phyloP scores from a whole-genome alignment of 2,797 vertebrate genomes.

The Tadarida brasiliensis region DNA sequence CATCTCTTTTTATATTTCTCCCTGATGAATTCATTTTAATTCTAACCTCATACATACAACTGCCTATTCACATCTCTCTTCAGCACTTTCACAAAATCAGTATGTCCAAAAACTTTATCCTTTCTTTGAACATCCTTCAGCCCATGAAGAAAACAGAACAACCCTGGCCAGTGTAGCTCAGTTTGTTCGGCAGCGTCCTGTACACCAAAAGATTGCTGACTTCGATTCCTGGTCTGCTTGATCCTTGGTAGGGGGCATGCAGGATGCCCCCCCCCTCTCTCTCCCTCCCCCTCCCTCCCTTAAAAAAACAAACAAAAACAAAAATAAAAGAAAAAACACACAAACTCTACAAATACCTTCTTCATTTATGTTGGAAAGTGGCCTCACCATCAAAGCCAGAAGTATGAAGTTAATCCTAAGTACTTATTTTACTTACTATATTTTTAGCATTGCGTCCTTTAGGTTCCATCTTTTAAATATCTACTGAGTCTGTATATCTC shows the following conservation, averaged over 20 bases:
- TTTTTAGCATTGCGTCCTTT: neutral
- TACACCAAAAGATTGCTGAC: too few relatives aligned
- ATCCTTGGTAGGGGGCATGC: too few relatives aligned
- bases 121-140: neutral
- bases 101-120: neutral
- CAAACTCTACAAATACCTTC: neutral
- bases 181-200: too few relatives aligned
- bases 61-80: neutral
- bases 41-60: neutral
- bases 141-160: slow-evolving; percentile 1
- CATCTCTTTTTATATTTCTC: slow-evolving; percentile 24
- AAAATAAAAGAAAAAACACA: neutral
- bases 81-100: neutral
- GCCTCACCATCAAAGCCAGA: neutral
- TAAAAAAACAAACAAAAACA: too few relatives aligned
- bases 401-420: neutral
- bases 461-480: neutral
- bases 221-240: too few relatives aligned
- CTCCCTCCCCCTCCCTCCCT: too few relatives aligned
- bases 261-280: too few relatives aligned
- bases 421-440: neutral
- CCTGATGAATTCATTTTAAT: slow-evolving; percentile 35
- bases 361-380: slow-evolving; percentile 45
- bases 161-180: too few relatives aligned
- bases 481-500: neutral